Evolutionary conservation across 1,140 invertebrate species (phyloP).

Genomic region (Trissolcus basalis): DNA sequence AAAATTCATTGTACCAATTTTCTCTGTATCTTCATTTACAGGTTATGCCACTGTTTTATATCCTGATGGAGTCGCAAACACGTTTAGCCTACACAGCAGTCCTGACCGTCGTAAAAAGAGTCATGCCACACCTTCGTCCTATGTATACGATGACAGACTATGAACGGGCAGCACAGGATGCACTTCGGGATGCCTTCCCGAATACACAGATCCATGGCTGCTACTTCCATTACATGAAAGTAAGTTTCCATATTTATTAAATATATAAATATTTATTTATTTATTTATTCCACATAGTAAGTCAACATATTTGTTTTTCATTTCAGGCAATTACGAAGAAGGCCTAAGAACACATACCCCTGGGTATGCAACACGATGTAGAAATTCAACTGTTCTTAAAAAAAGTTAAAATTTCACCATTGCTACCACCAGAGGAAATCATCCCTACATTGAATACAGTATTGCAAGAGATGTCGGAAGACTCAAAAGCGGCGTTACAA

Average conservation of each 20-base stretch:
- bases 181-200: not conserved
- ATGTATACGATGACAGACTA: not conserved
- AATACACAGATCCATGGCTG: not conserved
- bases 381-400: not conserved
- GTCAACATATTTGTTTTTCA: not conserved
- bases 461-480: not conserved
- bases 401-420: not conserved
- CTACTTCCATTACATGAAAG: slow-evolving; percentile 1
- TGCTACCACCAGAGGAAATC: not conserved
- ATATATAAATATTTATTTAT: not conserved
- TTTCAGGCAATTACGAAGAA: not conserved
- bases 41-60: not conserved
- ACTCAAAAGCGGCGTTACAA: not conserved
- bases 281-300: not conserved
- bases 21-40: too few relatives aligned
- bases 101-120: not conserved
- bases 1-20: too few relatives aligned
- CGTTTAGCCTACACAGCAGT: not conserved
- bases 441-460: not conserved
- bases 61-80: not conserved
- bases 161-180: not conserved
- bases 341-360: not conserved
- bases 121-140: not conserved
- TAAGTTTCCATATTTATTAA: not conserved
- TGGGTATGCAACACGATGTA: not conserved